phyloP scores from a whole-genome alignment of 2,113 vertebrate species.

The Petaurus breviceps region DNA sequence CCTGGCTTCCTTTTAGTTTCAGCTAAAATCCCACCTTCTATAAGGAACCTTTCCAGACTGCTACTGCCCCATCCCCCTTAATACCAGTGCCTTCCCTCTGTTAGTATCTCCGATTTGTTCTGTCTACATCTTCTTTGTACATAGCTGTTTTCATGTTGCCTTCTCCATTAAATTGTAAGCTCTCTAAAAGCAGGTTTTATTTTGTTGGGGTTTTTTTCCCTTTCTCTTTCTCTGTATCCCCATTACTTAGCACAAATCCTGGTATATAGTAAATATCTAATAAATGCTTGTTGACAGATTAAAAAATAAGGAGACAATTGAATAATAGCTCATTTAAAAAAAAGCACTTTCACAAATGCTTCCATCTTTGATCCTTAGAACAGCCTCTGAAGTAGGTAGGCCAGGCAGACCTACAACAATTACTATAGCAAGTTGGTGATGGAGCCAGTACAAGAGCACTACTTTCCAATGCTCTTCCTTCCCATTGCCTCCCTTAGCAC shows the following conservation, averaged over 20 bases:
- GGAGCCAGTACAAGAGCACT: background rate
- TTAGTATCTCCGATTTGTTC: background rate
- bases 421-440: background rate
- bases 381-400: background rate
- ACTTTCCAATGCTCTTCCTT: background rate
- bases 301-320: background rate
- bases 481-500: background rate
- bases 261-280: background rate
- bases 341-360: background rate
- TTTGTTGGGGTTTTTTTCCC: background rate
- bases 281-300: background rate
- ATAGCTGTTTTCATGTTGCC: background rate
- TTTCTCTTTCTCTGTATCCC: background rate
- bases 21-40: background rate
- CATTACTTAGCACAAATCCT: background rate
- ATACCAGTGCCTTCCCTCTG: background rate
- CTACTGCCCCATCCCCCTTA: background rate
- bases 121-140: background rate
- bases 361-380: background rate
- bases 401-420: background rate
- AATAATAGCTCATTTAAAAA: fast-evolving
- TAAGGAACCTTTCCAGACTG: background rate
- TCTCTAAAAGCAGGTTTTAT: background rate
- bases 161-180: background rate
- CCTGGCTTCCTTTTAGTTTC: background rate